These are phyloP conservation scores for Siderastrea radians DNA, from an alignment of 92 coral and sea anemone genomes.

Conservation along the genomic window DNA sequence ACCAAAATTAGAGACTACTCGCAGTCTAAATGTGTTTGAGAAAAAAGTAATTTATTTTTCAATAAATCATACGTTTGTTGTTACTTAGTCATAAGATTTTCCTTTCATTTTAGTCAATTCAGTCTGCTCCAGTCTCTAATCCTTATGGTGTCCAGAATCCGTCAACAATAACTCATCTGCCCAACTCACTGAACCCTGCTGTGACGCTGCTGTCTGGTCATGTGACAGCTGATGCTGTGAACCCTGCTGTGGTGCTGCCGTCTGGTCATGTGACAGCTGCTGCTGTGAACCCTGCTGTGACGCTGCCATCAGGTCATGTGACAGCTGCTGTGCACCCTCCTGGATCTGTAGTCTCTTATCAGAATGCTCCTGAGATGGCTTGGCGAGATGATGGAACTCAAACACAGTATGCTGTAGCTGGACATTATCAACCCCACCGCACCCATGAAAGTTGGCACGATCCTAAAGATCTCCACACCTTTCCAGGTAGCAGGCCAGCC, in stretches of 20 bases:
- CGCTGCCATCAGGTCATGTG: background rate
- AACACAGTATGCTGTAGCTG: background rate
- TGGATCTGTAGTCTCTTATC: constrained; percentile 1
- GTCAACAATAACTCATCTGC: background rate
- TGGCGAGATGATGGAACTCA: background rate
- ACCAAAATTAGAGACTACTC: no score
- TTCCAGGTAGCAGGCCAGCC: constrained; percentile 17
- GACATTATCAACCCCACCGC: constrained; percentile 5
- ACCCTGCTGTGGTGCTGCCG: background rate
- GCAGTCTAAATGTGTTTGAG: no score
- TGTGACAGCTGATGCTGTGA: background rate
- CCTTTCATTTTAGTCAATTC: background rate
- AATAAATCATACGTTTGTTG: no score
- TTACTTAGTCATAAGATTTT: background rate
- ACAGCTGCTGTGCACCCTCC: background rate
- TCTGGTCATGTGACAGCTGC: background rate
- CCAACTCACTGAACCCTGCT: background rate
- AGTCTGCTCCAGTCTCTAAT: constrained; percentile 11
- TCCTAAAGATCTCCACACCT: background rate
- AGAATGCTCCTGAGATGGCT: background rate
- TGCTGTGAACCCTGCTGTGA: background rate
- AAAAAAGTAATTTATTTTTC: no score
- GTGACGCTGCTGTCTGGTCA: background rate
- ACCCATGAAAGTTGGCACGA: background rate
- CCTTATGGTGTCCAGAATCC: background rate